Percentiles rank a stretch among this genome's conserved stretches.
Evolutionary conservation across 2,797 vertebrate species (phyloP).

Genomic region (Capromys pilorides): DNA sequence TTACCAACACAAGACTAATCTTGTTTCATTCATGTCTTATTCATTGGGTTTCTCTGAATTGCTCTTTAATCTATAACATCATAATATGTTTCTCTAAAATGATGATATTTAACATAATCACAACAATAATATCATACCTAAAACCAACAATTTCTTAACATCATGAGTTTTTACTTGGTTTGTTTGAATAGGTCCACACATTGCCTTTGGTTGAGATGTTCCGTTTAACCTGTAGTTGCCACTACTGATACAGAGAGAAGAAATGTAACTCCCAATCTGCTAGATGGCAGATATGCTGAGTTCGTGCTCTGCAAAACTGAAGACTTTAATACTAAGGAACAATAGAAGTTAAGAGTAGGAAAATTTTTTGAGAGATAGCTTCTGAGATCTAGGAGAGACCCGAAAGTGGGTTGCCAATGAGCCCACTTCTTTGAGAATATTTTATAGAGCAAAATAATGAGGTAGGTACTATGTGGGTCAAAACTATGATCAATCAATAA

Average conservation of each 20-base stretch:
- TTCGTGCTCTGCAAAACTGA: background rate
- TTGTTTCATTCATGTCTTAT: constrained; percentile 3
- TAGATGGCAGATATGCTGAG: background rate
- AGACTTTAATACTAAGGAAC: background rate
- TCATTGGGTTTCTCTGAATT: constrained; percentile 33
- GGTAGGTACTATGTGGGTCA: background rate
- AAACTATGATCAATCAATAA: background rate
- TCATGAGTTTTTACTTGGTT: constrained; percentile 12
- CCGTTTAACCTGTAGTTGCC: background rate
- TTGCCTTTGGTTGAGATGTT: background rate
- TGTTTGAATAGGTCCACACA: background rate
- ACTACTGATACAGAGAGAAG: background rate
- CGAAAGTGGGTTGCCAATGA: too few relatives aligned
- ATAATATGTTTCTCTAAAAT: background rate
- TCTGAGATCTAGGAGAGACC: background rate
- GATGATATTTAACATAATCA: background rate
- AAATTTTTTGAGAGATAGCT: background rate
- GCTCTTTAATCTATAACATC: constrained; percentile 35
- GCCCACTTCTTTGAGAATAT: background rate
- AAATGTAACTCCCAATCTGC: background rate
- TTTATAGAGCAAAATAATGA: background rate
- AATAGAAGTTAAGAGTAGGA: background rate
- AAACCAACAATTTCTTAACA: constrained; percentile 15
- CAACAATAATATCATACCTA: background rate
- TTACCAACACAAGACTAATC: background rate